These are phyloP conservation scores for Sesia apiformis DNA, from an alignment of 2,888 invertebrate genomes.

Conservation along the genomic window DNA sequence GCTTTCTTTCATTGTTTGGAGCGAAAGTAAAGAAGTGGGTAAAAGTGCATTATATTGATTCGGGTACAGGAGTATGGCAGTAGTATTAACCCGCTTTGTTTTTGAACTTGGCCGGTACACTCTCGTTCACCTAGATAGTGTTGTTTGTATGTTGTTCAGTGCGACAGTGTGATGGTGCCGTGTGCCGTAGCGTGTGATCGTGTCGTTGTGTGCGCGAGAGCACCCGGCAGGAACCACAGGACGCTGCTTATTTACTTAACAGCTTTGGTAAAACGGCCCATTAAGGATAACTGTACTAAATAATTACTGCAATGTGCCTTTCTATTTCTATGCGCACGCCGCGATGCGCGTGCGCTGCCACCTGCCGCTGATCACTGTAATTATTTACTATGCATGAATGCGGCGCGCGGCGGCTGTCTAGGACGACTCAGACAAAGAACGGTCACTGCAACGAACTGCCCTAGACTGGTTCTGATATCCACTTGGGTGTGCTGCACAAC, in stretches of 20 bases:
- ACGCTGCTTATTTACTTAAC: slow-evolving; percentile 70
- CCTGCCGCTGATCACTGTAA: slow-evolving; percentile 71
- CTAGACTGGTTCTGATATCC: slow-evolving; percentile 54
- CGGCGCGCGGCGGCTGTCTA: slow-evolving; percentile 55
- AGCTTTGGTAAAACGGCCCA: slow-evolving; percentile 72
- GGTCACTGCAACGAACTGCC: slow-evolving; percentile 36
- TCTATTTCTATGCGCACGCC: slow-evolving; percentile 66
- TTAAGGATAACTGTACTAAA: slow-evolving; percentile 73
- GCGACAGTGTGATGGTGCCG: slow-evolving; percentile 2
- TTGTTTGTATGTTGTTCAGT: not conserved
- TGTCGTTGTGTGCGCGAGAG: slow-evolving; percentile 20
- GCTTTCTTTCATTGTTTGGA: too few species aligned
- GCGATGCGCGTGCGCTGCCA: slow-evolving; percentile 57
- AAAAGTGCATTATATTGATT: too few species aligned
- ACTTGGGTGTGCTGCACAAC: slow-evolving; percentile 57
- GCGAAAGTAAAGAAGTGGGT: too few species aligned
- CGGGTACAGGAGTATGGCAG: too few species aligned
- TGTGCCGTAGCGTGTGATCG: slow-evolving; percentile 14
- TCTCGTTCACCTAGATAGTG: too few species aligned
- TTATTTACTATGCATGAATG: slow-evolving; percentile 75
- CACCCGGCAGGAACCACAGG: slow-evolving; percentile 60
- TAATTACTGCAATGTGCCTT: slow-evolving; percentile 74
- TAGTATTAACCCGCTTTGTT: too few species aligned
- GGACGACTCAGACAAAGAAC: slow-evolving; percentile 68
- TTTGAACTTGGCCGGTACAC: too few species aligned